Percentiles rank a stretch among this genome's conserved stretches.
Evolutionary conservation across 2,888 invertebrate species (phyloP).

Genomic region (Heliconius charithonia): DNA sequence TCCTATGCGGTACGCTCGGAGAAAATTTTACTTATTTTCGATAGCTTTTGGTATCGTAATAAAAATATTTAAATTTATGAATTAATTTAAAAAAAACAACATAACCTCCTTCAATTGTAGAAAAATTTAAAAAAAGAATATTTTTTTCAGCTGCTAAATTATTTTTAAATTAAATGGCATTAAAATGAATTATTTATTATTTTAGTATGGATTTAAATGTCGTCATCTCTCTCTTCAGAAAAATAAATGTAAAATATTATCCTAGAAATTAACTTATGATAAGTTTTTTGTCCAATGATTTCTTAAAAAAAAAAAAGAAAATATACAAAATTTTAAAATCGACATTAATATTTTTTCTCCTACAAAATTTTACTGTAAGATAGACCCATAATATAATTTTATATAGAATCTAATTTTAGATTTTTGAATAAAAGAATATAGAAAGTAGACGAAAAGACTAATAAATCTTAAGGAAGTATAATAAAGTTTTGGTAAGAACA

Average conservation of each 20-base stretch:
- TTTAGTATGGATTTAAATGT: too few relatives aligned
- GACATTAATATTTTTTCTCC: not conserved
- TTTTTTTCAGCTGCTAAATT: too few relatives aligned
- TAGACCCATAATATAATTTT: not conserved
- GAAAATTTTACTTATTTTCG: constrained; percentile 6
- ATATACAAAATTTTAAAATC: not conserved
- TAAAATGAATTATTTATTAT: too few relatives aligned
- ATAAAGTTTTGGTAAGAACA: constrained; percentile 41
- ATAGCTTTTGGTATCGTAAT: not conserved
- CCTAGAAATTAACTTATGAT: too few relatives aligned
- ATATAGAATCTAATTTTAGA: not conserved
- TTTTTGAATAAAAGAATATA: not conserved
- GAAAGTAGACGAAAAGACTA: constrained; percentile 45
- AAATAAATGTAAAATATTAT: too few relatives aligned
- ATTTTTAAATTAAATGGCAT: too few relatives aligned
- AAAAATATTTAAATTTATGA: not conserved
- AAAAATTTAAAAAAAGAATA: too few relatives aligned
- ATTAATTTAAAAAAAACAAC: not conserved
- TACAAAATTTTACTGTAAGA: not conserved
- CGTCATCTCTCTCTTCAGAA: too few relatives aligned
- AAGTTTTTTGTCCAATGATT: too few relatives aligned
- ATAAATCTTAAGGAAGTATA: constrained; percentile 47
- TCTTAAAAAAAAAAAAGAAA: too few relatives aligned
- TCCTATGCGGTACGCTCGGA: constrained; percentile 10
- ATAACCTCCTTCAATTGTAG: not conserved